These are phyloP conservation scores for Hirtodrosophila trivittata DNA, from an alignment of 2,888 invertebrate species.

Conservation along the genomic window DNA sequence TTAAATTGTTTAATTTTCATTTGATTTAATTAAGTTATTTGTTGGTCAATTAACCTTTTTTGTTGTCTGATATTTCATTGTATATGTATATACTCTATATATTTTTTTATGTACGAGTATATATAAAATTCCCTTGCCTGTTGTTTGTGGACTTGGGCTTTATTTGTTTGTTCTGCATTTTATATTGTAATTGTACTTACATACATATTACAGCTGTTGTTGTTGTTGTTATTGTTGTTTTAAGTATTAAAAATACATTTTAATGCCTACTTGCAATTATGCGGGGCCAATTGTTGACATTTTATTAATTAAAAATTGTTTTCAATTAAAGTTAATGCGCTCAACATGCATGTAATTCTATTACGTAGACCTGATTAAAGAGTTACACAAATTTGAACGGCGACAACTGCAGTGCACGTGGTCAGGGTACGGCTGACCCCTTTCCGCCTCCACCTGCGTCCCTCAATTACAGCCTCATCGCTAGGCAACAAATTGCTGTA, in stretches of 20 bases:
- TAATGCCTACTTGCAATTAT: conserved; percentile 69
- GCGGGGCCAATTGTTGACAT: conserved; percentile 63
- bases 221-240: conserved; percentile 20
- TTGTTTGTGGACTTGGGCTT: conserved; percentile 37
- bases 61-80: conserved; percentile 69
- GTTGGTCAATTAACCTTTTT: conserved; percentile 76
- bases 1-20: conserved; percentile 73
- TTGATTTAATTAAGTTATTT: conserved; percentile 79
- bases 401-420: not conserved
- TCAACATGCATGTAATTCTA: conserved; percentile 72
- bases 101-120: conserved; percentile 13
- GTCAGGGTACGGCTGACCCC: not conserved
- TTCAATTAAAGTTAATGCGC: conserved; percentile 74
- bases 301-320: conserved; percentile 78
- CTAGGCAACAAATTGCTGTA: conserved; percentile 11
- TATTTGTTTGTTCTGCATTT: conserved; percentile 66
- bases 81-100: conserved; percentile 18
- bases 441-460: not conserved
- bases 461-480: conserved; percentile 14
- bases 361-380: conserved; percentile 61
- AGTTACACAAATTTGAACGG: conserved; percentile 33
- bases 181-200: conserved; percentile 60
- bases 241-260: conserved; percentile 19
- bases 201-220: conserved; percentile 27
- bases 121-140: conserved; percentile 19